These are phyloP conservation scores for Mystacornis crossleyi DNA, from an alignment of 2,113 vertebrate species.

Conservation along the genomic window DNA sequence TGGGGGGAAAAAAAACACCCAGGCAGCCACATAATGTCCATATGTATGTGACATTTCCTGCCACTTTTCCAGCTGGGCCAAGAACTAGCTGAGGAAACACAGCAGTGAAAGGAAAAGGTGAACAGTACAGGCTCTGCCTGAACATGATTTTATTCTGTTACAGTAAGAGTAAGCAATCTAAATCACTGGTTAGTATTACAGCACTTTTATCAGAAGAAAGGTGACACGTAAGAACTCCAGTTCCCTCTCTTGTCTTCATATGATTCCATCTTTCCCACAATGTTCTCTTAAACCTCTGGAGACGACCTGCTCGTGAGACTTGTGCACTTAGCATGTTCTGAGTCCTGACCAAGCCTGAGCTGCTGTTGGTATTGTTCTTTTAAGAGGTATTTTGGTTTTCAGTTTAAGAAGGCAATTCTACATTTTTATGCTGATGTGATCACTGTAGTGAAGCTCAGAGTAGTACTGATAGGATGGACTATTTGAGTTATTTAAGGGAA, in stretches of 20 bases:
- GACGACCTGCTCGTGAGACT: background rate
- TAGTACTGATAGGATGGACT: background rate
- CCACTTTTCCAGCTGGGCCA: background rate
- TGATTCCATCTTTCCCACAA: background rate
- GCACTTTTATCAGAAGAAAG: background rate
- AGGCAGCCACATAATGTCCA: background rate
- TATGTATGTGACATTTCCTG: background rate
- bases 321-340: background rate
- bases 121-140: background rate
- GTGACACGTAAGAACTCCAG: background rate
- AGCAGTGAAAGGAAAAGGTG: background rate
- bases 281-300: background rate
- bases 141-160: background rate
- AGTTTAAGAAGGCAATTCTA: background rate
- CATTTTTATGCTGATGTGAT: background rate
- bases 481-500: slow-evolving; percentile 19
- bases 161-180: background rate
- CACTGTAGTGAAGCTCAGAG: background rate
- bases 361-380: background rate
- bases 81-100: background rate
- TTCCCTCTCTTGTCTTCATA: background rate
- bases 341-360: background rate
- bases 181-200: background rate
- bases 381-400: background rate
- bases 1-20: too few species aligned